A percentile compares a stretch with the other conserved stretches of the same genome.
Evolutionary conservation across 1,140 invertebrate genomes (phyloP).

Genomic region (Tetramorium simillimum): DNA sequence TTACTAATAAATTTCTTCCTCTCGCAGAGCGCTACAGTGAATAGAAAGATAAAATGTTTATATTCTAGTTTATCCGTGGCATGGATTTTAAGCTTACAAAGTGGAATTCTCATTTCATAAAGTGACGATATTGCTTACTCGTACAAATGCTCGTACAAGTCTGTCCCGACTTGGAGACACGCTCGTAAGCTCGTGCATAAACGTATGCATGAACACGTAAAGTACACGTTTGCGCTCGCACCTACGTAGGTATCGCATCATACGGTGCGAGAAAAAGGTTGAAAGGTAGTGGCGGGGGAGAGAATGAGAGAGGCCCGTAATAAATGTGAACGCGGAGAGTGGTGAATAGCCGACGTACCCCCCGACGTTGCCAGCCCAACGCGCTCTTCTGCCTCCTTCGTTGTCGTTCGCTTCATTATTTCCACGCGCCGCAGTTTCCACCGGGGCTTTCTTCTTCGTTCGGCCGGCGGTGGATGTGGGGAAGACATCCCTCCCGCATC

Average conservation of each 20-base stretch:
- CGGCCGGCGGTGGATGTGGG: neutral
- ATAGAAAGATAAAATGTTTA: neutral
- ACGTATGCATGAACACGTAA: slow-evolving; percentile 43
- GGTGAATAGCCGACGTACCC: slow-evolving; percentile 35
- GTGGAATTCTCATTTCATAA: slow-evolving; percentile 44
- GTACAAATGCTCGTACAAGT: slow-evolving; percentile 20
- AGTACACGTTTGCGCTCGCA: slow-evolving; percentile 26
- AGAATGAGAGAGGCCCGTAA: neutral
- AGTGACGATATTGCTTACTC: slow-evolving; percentile 39
- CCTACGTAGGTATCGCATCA: slow-evolving; percentile 26
- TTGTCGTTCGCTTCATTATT: slow-evolving; percentile 61
- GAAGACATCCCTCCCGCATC: neutral
- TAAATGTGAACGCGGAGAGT: slow-evolving; percentile 44
- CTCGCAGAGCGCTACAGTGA: neutral
- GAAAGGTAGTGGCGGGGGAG: neutral
- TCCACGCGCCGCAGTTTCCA: slow-evolving; percentile 25
- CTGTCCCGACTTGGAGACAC: slow-evolving; percentile 10
- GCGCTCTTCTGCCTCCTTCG: slow-evolving; percentile 3
- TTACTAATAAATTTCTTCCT: neutral
- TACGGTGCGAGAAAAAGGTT: neutral
- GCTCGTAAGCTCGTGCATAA: neutral
- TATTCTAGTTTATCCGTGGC: neutral
- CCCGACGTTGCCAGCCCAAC: neutral
- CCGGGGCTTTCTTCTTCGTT: slow-evolving; percentile 13
- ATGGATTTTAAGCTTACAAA: neutral